Evolutionary conservation across 2,113 vertebrate species (phyloP).

Genomic region (Polypterus bichir): DNA sequence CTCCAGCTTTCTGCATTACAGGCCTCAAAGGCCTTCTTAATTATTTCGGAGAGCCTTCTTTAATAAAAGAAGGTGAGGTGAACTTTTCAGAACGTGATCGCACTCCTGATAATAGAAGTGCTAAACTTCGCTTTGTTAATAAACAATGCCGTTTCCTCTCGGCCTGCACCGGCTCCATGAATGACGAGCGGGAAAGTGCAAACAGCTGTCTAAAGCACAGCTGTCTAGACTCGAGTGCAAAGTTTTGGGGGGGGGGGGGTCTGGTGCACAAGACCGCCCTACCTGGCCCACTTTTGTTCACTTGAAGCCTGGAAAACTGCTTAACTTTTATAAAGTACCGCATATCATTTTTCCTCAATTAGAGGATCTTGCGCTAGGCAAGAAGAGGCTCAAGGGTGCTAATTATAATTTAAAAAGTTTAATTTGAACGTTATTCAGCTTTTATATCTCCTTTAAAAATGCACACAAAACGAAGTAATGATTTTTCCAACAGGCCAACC

Average conservation of each 20-base stretch:
- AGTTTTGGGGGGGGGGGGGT: too few species aligned
- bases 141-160: background rate
- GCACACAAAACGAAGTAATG: too few species aligned
- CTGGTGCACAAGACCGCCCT: too few species aligned
- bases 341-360: constrained; percentile 39
- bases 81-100: background rate
- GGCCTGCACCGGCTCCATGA: background rate
- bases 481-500: too few species aligned
- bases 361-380: constrained; percentile 44
- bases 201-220: constrained; percentile 31
- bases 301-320: constrained; percentile 62
- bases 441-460: too few species aligned
- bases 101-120: background rate
- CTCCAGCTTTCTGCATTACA: too few species aligned
- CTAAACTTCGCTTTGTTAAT: background rate
- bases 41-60: background rate
- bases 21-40: background rate
- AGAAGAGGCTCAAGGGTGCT: constrained; percentile 55
- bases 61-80: background rate
- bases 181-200: constrained; percentile 29
- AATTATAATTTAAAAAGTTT: constrained; percentile 56
- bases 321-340: constrained; percentile 51
- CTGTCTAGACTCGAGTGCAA: constrained; percentile 45
- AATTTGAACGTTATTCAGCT: constrained; percentile 5
- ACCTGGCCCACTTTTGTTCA: constrained; percentile 44